Percentiles rank a stretch among this genome's conserved stretches.
phyloP scores from a whole-genome alignment of 2,113 vertebrate species.

The Pterocles gutturalis region DNA sequence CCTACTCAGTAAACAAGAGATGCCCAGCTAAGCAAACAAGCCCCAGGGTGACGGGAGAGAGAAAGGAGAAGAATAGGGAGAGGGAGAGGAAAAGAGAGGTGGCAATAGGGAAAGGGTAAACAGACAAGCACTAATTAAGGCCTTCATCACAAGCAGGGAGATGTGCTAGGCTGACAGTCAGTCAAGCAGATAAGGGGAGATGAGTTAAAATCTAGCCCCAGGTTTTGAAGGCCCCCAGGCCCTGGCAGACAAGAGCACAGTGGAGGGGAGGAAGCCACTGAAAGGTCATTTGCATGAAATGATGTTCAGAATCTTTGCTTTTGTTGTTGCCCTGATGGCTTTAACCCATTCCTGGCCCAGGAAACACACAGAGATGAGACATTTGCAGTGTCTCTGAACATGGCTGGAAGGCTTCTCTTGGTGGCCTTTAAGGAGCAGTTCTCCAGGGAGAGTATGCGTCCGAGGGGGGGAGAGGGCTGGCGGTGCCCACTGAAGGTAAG shows the following conservation, averaged over 20 bases:
- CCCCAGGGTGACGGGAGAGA: slow-evolving; percentile 53
- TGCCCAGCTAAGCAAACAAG: slow-evolving; percentile 68
- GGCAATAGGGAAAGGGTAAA: slow-evolving; percentile 72
- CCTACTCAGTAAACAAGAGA: slow-evolving; percentile 60
- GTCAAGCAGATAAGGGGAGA: slow-evolving; percentile 96
- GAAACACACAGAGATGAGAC: background rate
- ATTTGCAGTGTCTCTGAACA: background rate
- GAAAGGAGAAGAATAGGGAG: slow-evolving; percentile 55
- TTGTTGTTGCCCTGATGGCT: slow-evolving; percentile 64
- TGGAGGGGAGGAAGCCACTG: slow-evolving; percentile 82
- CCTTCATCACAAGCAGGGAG: slow-evolving; percentile 86
- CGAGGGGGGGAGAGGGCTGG: background rate
- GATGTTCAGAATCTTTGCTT: slow-evolving; percentile 80
- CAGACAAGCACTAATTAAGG: slow-evolving; percentile 92
- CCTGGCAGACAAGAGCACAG: slow-evolving; percentile 93
- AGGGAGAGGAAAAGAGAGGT: slow-evolving; percentile 72
- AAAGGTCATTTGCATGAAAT: slow-evolving; percentile 93
- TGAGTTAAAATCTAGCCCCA: slow-evolving; percentile 91
- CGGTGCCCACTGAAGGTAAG: background rate
- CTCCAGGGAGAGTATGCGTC: background rate
- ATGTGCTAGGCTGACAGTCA: slow-evolving; percentile 98
- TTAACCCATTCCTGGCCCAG: slow-evolving; percentile 28
- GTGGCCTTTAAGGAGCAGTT: background rate
- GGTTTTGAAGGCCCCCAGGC: slow-evolving; percentile 80
- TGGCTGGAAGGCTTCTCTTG: background rate